Evolutionary conservation across 1,140 invertebrate species (phyloP).

Genomic region (Adoxophyes honmai): DNA sequence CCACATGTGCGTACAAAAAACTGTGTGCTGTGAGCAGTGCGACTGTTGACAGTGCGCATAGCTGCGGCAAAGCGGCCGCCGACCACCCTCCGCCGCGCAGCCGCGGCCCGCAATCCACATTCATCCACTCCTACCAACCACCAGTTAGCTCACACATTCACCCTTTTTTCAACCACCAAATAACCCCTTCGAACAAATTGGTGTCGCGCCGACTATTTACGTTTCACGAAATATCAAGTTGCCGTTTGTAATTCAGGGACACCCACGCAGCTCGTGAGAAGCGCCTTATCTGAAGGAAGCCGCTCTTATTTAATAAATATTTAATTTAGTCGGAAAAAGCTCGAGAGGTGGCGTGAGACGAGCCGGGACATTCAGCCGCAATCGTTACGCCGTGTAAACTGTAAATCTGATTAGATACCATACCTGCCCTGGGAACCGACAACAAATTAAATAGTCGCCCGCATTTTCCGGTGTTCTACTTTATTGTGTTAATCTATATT

Average conservation of each 20-base stretch:
- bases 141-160: too few relatives aligned
- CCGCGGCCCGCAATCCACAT: constrained; percentile 17
- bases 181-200: too few relatives aligned
- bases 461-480: constrained; percentile 39
- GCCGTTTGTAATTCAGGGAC: not conserved
- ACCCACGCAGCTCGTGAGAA: constrained; percentile 38
- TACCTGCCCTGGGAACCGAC: constrained; percentile 63
- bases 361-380: constrained; percentile 43
- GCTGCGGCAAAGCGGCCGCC: constrained; percentile 46
- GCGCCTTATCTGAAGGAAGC: constrained; percentile 60
- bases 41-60: constrained; percentile 72
- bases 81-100: constrained; percentile 40
- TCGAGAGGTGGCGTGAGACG: constrained; percentile 33
- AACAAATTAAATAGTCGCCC: constrained; percentile 49
- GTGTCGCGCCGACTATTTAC: too few relatives aligned
- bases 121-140: constrained; percentile 13
- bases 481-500: constrained; percentile 21
- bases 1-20: constrained; percentile 70
- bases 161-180: too few relatives aligned
- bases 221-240: too few relatives aligned
- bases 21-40: constrained; percentile 52
- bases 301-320: constrained; percentile 62
- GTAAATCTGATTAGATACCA: constrained; percentile 63
- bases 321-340: constrained; percentile 61
- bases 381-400: constrained; percentile 55